Conservation (phyloP, 2,888 invertebrate species). For the Scaptomyza tumidula region DNA sequence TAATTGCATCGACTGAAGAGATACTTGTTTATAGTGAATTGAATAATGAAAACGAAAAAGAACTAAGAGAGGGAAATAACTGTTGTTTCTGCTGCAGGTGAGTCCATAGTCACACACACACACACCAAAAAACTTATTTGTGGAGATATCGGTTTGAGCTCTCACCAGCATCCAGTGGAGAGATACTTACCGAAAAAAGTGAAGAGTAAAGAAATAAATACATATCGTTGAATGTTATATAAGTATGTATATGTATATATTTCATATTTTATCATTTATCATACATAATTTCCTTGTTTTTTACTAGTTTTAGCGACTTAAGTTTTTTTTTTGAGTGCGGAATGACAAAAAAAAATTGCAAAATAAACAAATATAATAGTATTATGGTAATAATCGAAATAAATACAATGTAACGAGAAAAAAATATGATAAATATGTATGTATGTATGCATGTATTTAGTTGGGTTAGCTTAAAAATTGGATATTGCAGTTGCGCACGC, state of each 20-base stretch:
- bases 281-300: constrained; percentile 71
- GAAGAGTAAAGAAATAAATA: background rate
- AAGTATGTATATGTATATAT: constrained; percentile 71
- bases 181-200: background rate
- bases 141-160: no score
- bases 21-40: no score
- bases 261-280: constrained; percentile 70
- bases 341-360: constrained; percentile 27
- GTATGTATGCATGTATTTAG: constrained; percentile 16
- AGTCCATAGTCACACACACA: no score
- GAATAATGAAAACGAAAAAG: no score
- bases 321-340: constrained; percentile 21
- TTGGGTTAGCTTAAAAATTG: constrained; percentile 46
- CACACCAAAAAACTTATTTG: no score
- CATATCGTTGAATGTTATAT: constrained; percentile 41
- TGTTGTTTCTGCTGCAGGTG: no score
- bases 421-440: constrained; percentile 22
- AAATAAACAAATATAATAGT: constrained; percentile 26
- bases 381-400: constrained; percentile 37
- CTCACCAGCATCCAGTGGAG: background rate
- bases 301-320: constrained; percentile 68
- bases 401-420: constrained; percentile 56
- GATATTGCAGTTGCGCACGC: constrained; percentile 44
- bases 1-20: background rate
- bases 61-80: no score